Evolutionary conservation across 2,113 vertebrate species (phyloP), one percentile per base, ranked within the genome.

Genomic region (Sinocyclocheilus grahami): DNA sequence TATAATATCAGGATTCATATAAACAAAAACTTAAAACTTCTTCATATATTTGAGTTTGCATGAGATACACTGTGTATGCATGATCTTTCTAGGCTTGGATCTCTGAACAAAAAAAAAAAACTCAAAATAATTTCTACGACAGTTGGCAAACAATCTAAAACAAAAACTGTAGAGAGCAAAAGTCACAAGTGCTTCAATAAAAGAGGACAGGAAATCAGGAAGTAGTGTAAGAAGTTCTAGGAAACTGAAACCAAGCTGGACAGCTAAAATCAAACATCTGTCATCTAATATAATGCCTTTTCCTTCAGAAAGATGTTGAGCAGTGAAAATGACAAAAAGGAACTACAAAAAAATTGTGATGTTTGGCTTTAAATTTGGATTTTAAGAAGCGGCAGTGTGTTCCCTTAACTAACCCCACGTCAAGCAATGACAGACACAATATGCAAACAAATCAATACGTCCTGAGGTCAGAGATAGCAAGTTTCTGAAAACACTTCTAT

Each of bases 131-230:
- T 71, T 71, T 71, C 67, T 0, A 22, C 18, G 1, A 72, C 33
- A 72, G 18, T 11, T 18, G 11, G 71, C 46, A 78, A 4, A 53
- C 13, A 78, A 78, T 24, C 24, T 18, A 53, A 75, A 78, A 20
- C 13, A 55, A 51, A 53, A 16, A 77, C 4, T n/a, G 74, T 1
- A 2, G 4, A 24, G 12, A 27, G 30, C 27, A 51, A 27, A 42
- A 14, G 3, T 72, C 46, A 60, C 6, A 24, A 42, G 33, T 11
- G 69, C 51, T 84, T 84, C 27, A 71, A 11, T 37, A 83, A 3
- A 51, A 82, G 42, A 58, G 58, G 48, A 42, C 30, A 24, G 33
- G n/a, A 84, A 84, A 84, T 39, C 30, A 84, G 69, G 69, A 74
- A 75, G 63, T 33, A 22, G 51, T 27, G 22, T 8, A 4, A 48